Base-by-base conservation (phyloP, 2,888 invertebrate species). In the Boloria euphrosyne region DNA sequence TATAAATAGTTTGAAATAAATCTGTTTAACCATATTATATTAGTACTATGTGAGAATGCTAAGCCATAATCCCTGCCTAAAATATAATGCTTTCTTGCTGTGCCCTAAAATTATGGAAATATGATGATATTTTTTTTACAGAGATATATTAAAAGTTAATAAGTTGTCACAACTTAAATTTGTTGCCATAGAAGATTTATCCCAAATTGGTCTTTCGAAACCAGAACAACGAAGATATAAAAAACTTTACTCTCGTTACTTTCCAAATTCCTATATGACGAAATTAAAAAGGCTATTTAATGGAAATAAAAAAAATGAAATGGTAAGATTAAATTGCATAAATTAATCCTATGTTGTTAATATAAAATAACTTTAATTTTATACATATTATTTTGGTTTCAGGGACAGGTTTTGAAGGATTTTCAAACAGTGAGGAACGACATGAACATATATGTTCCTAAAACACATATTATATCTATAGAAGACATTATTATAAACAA, bases 221-320 rank as follows among this genome's bases (percentile, higher is more conserved):
- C 98, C 99, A 31, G 99, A 99, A 91, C 97, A 98, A 92, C 94
- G 99, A 68, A 94, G 99, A 66, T 94, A 99, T 73, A 96, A 97
- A 80, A 98, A 98, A 88, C 97, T 96, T 83, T 99, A 97, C 84
- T 96, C 97, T 71, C 98, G 97, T 86, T 97, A 98, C 86, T 98
- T 96, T 83, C 98, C 98, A 0, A 97, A 98, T 82, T 97, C 97
- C 74, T 98, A 98, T 82, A 93, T 98, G 67, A 96, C 96, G 46
- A 98, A 98, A 88, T 96, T 99, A 78, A 98, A 96, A 88, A 98
- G 97, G 82, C 93, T 97, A 74, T 90, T 97, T 51, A 93, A 95
- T 74, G 83, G 93, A 63, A 93, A 93, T 74, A 94, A 94, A 77
- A 93, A 87, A 78, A 89, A 92, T 79, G 94, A 94, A 58, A 68